A percentile compares a stretch with the other conserved stretches of the same genome.
Evolutionary conservation across 2,888 invertebrate genomes (phyloP).

Genomic region (Chymomyza fuscimana): DNA sequence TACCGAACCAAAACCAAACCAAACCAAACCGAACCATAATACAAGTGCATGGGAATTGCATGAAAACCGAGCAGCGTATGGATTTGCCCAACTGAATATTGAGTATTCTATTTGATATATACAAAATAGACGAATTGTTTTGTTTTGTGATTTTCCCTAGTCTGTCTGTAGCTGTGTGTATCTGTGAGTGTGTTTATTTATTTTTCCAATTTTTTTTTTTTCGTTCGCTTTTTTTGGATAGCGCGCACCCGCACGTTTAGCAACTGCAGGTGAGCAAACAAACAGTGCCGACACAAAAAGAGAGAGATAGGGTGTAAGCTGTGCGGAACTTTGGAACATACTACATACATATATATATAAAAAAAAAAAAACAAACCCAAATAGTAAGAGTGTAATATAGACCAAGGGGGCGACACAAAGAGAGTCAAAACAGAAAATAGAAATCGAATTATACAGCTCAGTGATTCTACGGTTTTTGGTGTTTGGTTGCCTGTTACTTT

Average conservation of each 20-base stretch:
- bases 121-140: slow-evolving; percentile 56
- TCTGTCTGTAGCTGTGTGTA: not conserved
- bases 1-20: slow-evolving; percentile 19
- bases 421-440: slow-evolving; percentile 49
- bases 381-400: slow-evolving; percentile 75
- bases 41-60: slow-evolving; percentile 62
- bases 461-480: slow-evolving; percentile 76
- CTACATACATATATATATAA: too few species aligned
- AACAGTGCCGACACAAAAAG: slow-evolving; percentile 17
- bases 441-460: slow-evolving; percentile 78
- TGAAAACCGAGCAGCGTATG: slow-evolving; percentile 53
- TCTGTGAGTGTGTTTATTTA: not conserved
- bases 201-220: slow-evolving; percentile 9
- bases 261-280: slow-evolving; percentile 60
- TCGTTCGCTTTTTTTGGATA: slow-evolving; percentile 12
- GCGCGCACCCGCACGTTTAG: slow-evolving; percentile 4
- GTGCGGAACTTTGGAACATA: not conserved
- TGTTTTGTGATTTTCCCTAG: slow-evolving; percentile 33
- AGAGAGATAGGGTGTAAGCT: slow-evolving; percentile 14
- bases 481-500: slow-evolving; percentile 66
- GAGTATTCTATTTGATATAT: slow-evolving; percentile 62
- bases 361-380: not conserved
- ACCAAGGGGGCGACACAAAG: slow-evolving; percentile 17
- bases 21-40: slow-evolving; percentile 30
- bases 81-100: slow-evolving; percentile 73